Evolutionary conservation across 2,113 vertebrate species (phyloP).

Genomic region (Charina bottae): DNA sequence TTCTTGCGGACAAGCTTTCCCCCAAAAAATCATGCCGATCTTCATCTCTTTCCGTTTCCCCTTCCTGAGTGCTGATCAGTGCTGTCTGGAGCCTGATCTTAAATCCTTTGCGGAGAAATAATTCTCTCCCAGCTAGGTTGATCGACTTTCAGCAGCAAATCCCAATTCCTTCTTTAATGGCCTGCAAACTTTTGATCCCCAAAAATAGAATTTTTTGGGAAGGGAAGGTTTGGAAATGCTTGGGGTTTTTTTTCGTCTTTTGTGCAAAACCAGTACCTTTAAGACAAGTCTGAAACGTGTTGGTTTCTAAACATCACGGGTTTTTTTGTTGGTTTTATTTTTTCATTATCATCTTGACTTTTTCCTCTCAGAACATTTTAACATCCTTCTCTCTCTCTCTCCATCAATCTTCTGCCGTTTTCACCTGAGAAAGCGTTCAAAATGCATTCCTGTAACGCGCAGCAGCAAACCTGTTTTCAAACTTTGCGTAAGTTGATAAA

Average conservation of each 20-base stretch:
- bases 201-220: not conserved
- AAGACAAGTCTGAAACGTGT: not conserved
- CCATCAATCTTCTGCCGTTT: not conserved
- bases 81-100: not conserved
- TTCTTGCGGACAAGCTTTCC: not conserved
- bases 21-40: constrained; percentile 11
- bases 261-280: not conserved
- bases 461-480: not conserved
- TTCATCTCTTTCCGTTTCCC: not conserved
- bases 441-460: not conserved
- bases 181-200: not conserved
- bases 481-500: not conserved
- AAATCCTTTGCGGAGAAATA: not conserved
- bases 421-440: constrained; percentile 23
- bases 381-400: not conserved
- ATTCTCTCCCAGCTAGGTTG: no score
- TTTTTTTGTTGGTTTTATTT: not conserved
- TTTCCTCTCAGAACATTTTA: not conserved
- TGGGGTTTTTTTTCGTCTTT: rapidly evolving
- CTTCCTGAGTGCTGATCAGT: not conserved
- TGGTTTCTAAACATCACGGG: not conserved
- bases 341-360: rapidly evolving
- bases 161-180: not conserved
- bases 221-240: not conserved
- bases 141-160: rapidly evolving